Evolutionary conservation across 30 jellyfish, hydroid and myxozoan species (phyloP).

Genomic region (Catostylus mosaicus): DNA sequence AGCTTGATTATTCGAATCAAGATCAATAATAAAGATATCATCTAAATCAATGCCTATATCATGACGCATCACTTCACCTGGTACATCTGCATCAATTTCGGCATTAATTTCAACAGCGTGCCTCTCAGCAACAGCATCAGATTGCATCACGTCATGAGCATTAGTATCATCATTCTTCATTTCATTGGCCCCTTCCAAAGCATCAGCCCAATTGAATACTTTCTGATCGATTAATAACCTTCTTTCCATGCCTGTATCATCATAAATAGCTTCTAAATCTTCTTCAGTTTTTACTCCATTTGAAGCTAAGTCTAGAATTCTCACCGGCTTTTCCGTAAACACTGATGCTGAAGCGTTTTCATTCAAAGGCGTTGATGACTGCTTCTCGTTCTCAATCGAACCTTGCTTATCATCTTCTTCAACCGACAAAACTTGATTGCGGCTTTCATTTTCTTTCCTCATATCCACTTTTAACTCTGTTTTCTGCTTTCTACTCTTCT

Average conservation of each 20-base stretch:
- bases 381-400: background rate
- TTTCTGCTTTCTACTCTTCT: conserved; percentile 1
- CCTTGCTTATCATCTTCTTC: background rate
- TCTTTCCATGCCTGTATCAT: background rate
- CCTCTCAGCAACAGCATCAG: background rate
- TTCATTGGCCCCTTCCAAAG: background rate
- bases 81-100: background rate
- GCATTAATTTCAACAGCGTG: background rate
- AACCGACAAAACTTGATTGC: background rate
- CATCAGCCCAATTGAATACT: too few relatives aligned
- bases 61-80: background rate
- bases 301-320: background rate
- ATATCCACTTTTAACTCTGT: background rate
- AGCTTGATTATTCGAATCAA: background rate
- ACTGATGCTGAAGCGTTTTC: background rate
- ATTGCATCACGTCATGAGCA: background rate
- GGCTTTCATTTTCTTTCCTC: background rate
- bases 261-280: background rate
- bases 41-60: background rate
- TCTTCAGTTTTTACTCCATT: background rate
- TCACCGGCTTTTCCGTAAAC: background rate
- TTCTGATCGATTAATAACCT: too few relatives aligned
- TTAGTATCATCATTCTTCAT: background rate
- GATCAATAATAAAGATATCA: conserved; percentile 6
- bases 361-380: background rate